Evolutionary conservation across 2,888 invertebrate genomes (phyloP).

Genomic region (Holacanthella duospinosa): DNA sequence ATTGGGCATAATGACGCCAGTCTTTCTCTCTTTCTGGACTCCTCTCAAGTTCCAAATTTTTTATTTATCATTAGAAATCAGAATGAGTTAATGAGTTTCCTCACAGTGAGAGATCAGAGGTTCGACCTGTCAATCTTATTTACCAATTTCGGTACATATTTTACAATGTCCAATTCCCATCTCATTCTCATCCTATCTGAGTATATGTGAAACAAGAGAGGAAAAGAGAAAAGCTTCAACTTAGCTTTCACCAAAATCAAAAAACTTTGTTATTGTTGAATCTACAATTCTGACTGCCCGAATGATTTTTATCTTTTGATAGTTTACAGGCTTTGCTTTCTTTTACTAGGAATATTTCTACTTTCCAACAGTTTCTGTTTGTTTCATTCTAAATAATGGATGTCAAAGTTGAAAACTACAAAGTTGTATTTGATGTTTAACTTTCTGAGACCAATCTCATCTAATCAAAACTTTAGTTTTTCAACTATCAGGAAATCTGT

Average conservation of each 20-base stretch:
- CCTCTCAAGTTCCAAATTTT: background rate
- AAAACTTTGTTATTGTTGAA: background rate
- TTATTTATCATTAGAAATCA: slow-evolving; percentile 1
- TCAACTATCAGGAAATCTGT: too few relatives aligned
- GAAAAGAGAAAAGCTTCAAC: background rate
- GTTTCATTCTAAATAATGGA: background rate
- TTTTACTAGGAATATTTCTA: background rate
- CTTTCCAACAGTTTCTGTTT: background rate
- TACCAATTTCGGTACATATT: background rate
- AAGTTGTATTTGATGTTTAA: too few relatives aligned
- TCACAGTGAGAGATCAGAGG: background rate
- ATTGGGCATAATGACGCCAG: background rate
- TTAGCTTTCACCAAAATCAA: background rate
- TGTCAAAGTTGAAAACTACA: background rate
- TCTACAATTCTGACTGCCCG: too few relatives aligned
- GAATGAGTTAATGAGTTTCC: background rate
- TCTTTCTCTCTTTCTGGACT: background rate
- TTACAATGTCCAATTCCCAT: background rate
- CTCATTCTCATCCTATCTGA: too few relatives aligned
- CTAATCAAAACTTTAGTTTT: too few relatives aligned
- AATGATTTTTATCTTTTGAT: background rate
- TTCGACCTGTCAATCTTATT: background rate
- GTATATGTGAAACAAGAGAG: too few relatives aligned
- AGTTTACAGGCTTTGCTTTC: background rate
- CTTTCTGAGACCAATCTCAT: too few relatives aligned